These are phyloP conservation scores for Magallana angulata DNA, from an alignment of 1,140 invertebrate genomes.

Conservation along the genomic window DNA sequence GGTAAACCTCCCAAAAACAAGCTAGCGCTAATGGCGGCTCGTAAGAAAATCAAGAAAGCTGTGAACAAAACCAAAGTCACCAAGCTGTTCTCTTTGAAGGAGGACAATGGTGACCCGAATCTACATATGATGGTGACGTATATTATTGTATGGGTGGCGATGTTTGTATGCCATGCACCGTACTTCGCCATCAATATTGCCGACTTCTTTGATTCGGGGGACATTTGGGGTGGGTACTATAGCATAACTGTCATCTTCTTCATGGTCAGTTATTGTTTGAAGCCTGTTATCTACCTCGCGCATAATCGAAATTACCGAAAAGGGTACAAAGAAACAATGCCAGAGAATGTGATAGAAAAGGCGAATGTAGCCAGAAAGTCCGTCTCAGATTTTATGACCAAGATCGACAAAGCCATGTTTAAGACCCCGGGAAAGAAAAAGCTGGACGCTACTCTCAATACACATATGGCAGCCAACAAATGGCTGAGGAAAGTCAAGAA, in stretches of 20 bases:
- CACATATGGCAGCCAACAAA: slow-evolving; percentile 46
- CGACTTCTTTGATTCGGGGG: not conserved
- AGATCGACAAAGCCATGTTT: slow-evolving; percentile 54
- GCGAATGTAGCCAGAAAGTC: slow-evolving; percentile 39
- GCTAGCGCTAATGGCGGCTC: slow-evolving; percentile 23
- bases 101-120: slow-evolving; percentile 47
- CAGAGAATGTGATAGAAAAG: slow-evolving; percentile 48
- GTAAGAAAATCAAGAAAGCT: slow-evolving; percentile 51
- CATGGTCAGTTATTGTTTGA: slow-evolving; percentile 51
- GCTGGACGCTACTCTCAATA: slow-evolving; percentile 48
- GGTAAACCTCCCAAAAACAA: slow-evolving; percentile 13
- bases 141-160: slow-evolving; percentile 37
- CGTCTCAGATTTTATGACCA: slow-evolving; percentile 36
- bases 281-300: slow-evolving; percentile 53
- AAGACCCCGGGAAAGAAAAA: slow-evolving; percentile 45
- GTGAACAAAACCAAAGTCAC: slow-evolving; percentile 45
- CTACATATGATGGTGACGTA: slow-evolving; percentile 49
- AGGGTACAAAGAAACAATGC: slow-evolving; percentile 48
- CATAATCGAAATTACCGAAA: slow-evolving; percentile 47
- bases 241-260: slow-evolving; percentile 48
- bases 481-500: slow-evolving; percentile 46
- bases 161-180: slow-evolving; percentile 43
- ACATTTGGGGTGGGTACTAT: slow-evolving; percentile 51
- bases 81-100: slow-evolving; percentile 44
- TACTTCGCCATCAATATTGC: slow-evolving; percentile 47